Evolutionary conservation across 2,797 vertebrate genomes (phyloP).

Genomic region (Tolypeutes matacus): DNA sequence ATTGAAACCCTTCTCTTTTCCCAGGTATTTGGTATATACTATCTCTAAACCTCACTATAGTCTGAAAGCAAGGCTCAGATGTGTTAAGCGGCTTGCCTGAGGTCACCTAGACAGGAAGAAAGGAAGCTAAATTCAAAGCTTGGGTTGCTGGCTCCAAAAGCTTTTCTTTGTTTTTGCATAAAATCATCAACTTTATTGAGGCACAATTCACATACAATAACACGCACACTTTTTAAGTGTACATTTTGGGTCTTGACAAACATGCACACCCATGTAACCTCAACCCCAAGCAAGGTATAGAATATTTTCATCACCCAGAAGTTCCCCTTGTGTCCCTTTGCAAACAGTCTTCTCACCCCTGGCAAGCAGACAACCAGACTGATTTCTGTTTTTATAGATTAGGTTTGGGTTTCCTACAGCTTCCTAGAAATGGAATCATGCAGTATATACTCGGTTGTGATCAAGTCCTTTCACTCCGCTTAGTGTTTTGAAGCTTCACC

Average conservation of each 20-base stretch:
- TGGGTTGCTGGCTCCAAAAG: not conserved
- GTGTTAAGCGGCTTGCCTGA: constrained; percentile 19
- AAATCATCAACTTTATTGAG: constrained; percentile 4
- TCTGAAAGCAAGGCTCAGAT: constrained; percentile 9
- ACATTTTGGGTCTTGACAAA: not conserved
- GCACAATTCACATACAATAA: not conserved
- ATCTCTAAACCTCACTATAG: not conserved
- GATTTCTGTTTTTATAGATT: constrained; percentile 20
- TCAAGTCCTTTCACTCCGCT: constrained; percentile 28
- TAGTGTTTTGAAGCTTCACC: not conserved
- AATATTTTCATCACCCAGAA: not conserved
- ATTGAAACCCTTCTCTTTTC: constrained; percentile 29
- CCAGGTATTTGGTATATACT: constrained; percentile 41
- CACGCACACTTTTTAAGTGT: not conserved
- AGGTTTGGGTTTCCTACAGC: not conserved
- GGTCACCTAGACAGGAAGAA: constrained; percentile 31
- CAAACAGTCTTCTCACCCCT: not conserved
- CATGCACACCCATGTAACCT: not conserved
- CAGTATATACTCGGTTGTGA: not conserved
- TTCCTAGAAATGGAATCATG: not conserved
- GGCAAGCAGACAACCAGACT: not conserved
- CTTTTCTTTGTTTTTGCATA: constrained; percentile 58
- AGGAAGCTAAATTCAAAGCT: not conserved
- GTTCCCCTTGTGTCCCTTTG: not conserved
- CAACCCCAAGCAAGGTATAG: not conserved